Evolutionary conservation across 1,140 invertebrate species (phyloP), one percentile per base, ranked within the genome.

Genomic region (Akabosia matsudoensis): DNA sequence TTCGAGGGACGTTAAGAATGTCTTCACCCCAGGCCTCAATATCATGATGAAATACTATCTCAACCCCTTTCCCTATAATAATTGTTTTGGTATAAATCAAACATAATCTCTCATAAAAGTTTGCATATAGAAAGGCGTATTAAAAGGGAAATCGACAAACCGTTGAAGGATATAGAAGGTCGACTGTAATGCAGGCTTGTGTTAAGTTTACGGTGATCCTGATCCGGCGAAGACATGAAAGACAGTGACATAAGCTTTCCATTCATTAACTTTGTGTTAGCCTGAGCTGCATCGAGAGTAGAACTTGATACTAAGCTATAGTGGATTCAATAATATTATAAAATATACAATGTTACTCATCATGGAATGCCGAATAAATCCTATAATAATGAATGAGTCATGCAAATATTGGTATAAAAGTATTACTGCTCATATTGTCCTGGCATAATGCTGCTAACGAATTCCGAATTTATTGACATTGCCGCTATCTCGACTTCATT

Each of bases 41-140:
- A 33, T 80, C 77, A 61, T 80, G 79, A 14, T 74, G 28, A 26
- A 80, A 80, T 4, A 70, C 73, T 2, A 80, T 80, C 33, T 70
- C 26, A 13, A 80, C 77, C 0, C 71, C 77, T 45, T 80, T 74
- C 0, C 76, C 79, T 80, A 74, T 7, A 24, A 77, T 67, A 30
- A 67, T 16, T n/a, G n/a, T n/a, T n/a, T n/a, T n/a, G n/a, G n/a
- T n/a, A n/a, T n/a, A n/a, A n/a, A n/a, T n/a, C 10, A 61, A 61
- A 61, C 10, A 61, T 61, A 61, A 61, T 61, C 4, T 4, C 10
- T 61, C 16, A 61, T 61, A 45, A 45, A 10, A 45, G 37, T 45
- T 45, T 18, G n/a, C n/a, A n/a, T n/a, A n/a, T n/a, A n/a, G n/a
- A n/a, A 45, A 45, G 37, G 7, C 22, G 30, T 33, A 13, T 52